Evolutionary conservation across 2,797 vertebrate genomes (phyloP).

Genomic region (Phataginus tricuspis): DNA sequence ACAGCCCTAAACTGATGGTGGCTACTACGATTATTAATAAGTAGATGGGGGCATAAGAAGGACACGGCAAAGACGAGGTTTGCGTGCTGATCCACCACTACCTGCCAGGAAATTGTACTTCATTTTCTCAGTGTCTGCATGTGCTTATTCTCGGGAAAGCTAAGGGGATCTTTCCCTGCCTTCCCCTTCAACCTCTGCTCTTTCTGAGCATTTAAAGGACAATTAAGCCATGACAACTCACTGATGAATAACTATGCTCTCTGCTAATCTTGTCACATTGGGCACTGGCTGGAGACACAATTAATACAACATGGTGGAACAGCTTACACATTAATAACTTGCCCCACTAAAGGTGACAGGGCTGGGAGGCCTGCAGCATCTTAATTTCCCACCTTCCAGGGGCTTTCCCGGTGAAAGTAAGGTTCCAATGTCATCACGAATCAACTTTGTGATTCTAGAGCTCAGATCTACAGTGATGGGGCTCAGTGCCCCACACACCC

Average conservation of each 20-base stretch:
- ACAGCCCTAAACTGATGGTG: neutral
- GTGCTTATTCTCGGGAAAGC: constrained; percentile 43
- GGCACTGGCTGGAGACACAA: constrained; percentile 79
- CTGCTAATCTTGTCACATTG: constrained; percentile 84
- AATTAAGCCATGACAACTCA: constrained; percentile 81
- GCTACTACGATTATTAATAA: neutral
- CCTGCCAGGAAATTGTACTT: constrained; percentile 38
- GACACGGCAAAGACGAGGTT: neutral
- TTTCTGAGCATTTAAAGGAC: constrained; percentile 78
- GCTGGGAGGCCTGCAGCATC: constrained; percentile 63
- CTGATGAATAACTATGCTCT: constrained; percentile 81
- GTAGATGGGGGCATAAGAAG: neutral
- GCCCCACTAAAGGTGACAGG: constrained; percentile 68
- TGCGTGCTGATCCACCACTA: neutral
- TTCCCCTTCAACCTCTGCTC: constrained; percentile 58
- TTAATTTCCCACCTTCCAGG: constrained; percentile 69
- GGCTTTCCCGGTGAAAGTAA: constrained; percentile 63
- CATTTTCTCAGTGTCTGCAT: constrained; percentile 59
- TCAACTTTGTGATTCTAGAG: neutral
- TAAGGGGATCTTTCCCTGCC: constrained; percentile 37
- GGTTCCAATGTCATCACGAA: neutral
- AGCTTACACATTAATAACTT: constrained; percentile 78
- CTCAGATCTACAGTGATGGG: constrained; percentile 35
- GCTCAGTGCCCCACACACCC: neutral
- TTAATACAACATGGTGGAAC: constrained; percentile 80